phyloP scores from a whole-genome alignment of 2,888 invertebrate species.

The Megaustenia siamemsis region DNA sequence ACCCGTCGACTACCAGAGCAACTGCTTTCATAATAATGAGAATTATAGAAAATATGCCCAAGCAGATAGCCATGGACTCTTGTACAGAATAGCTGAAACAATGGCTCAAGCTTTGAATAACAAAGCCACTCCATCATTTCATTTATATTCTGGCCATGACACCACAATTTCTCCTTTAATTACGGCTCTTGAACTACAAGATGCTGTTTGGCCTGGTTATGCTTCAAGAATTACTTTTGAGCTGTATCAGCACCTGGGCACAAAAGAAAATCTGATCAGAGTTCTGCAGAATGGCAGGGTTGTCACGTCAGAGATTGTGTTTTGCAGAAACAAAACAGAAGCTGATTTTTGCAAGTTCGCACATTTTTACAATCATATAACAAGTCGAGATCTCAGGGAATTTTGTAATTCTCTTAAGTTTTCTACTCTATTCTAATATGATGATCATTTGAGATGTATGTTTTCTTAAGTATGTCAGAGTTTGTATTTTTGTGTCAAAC shows the following conservation, averaged over 20 bases:
- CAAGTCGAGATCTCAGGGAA: slow-evolving; percentile 14
- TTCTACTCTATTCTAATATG: neutral
- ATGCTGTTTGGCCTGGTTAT: slow-evolving; percentile 86
- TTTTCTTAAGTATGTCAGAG: no score
- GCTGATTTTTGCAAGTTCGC: slow-evolving; percentile 88
- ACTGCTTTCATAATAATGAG: slow-evolving; percentile 47
- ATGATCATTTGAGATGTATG: no score
- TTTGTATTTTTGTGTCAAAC: no score
- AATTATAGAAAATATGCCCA: slow-evolving; percentile 83
- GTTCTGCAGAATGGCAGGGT: slow-evolving; percentile 92
- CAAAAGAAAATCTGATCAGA: slow-evolving; percentile 84
- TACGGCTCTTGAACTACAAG: slow-evolving; percentile 87
- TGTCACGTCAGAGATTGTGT: slow-evolving; percentile 89
- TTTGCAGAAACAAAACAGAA: slow-evolving; percentile 83
- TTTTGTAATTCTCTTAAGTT: slow-evolving; percentile 31
- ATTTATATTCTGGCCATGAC: slow-evolving; percentile 94
- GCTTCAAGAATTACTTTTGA: slow-evolving; percentile 93
- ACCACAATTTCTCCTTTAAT: slow-evolving; percentile 92
- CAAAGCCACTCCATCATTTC: slow-evolving; percentile 80
- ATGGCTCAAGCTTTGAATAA: slow-evolving; percentile 61
- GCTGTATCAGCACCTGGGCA: slow-evolving; percentile 83
- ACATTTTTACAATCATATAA: slow-evolving; percentile 86
- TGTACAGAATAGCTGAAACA: slow-evolving; percentile 86
- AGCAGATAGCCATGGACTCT: slow-evolving; percentile 89
- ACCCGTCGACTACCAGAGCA: slow-evolving; percentile 62